Evolutionary conservation across 2,888 invertebrate species (phyloP).

Genomic region (Pollenia angustigena): DNA sequence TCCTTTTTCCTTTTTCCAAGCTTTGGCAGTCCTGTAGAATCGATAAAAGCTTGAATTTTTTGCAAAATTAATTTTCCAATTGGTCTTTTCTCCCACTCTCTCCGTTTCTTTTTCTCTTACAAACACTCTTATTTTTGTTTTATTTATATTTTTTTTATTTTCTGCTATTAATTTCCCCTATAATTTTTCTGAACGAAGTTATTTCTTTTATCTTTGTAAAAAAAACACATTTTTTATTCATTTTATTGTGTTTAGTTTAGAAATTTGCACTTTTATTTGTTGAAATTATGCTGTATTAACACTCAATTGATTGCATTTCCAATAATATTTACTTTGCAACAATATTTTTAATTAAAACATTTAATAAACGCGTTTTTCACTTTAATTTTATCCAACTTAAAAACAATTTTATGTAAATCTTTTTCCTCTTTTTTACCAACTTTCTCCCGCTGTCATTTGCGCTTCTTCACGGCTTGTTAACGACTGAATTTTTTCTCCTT

Average conservation of each 20-base stretch:
- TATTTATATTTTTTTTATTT: constrained; percentile 21
- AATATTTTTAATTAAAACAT: constrained; percentile 31
- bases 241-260: constrained; percentile 57
- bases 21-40: constrained; percentile 59
- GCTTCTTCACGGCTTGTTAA: constrained; percentile 66
- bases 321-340: constrained; percentile 61
- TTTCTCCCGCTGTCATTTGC: constrained; percentile 48
- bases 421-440: constrained; percentile 16
- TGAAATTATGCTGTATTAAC: neutral
- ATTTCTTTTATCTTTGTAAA: constrained; percentile 21
- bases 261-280: constrained; percentile 68
- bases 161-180: constrained; percentile 48
- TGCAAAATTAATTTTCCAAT: constrained; percentile 41
- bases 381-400: constrained; percentile 45
- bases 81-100: constrained; percentile 26
- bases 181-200: constrained; percentile 57
- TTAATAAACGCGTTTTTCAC: constrained; percentile 53
- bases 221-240: constrained; percentile 20
- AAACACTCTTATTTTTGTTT: constrained; percentile 16
- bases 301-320: constrained; percentile 7
- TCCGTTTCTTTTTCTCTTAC: constrained; percentile 12
- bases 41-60: constrained; percentile 52
- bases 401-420: neutral
- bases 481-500: constrained; percentile 67
- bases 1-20: neutral